Evolutionary conservation across 2,888 invertebrate species (phyloP).

Genomic region (Chymomyza amoena): DNA sequence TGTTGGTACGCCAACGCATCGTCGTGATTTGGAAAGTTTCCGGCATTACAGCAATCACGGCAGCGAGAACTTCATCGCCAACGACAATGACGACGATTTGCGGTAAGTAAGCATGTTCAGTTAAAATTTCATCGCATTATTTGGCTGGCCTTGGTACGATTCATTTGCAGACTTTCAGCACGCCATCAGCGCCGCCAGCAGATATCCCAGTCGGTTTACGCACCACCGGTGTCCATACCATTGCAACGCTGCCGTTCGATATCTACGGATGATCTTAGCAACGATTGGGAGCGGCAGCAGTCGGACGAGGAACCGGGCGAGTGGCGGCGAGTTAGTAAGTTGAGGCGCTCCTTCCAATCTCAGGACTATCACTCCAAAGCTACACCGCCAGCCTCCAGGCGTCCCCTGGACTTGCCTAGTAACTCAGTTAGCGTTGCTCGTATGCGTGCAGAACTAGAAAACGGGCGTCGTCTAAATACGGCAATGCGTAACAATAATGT

Average conservation of each 20-base stretch:
- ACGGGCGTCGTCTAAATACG: constrained; percentile 80
- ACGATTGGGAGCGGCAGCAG: constrained; percentile 70
- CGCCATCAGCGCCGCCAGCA: constrained; percentile 72
- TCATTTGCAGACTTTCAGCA: constrained; percentile 57
- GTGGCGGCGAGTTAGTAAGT: constrained; percentile 84
- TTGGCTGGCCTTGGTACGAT: constrained; percentile 33
- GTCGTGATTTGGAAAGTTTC: constrained; percentile 77
- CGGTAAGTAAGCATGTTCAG: constrained; percentile 65
- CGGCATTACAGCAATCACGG: constrained; percentile 71
- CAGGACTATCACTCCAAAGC: constrained; percentile 79
- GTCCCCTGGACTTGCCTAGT: constrained; percentile 78
- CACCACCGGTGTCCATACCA: constrained; percentile 47
- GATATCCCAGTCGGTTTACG: constrained; percentile 61
- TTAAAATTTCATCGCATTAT: constrained; percentile 47
- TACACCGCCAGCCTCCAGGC: constrained; percentile 36
- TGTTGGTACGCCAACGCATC: constrained; percentile 62
- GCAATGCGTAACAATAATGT: constrained; percentile 81
- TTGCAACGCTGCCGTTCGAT: constrained; percentile 77
- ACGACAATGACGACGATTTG: constrained; percentile 64
- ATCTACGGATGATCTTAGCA: constrained; percentile 80
- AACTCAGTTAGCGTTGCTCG: constrained; percentile 81
- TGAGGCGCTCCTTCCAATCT: constrained; percentile 84
- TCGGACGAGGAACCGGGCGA: constrained; percentile 81
- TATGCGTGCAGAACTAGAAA: constrained; percentile 81
- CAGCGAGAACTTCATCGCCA: constrained; percentile 22